phyloP scores from a whole-genome alignment of 2,113 vertebrate species.

The Enhydra lutris region DNA sequence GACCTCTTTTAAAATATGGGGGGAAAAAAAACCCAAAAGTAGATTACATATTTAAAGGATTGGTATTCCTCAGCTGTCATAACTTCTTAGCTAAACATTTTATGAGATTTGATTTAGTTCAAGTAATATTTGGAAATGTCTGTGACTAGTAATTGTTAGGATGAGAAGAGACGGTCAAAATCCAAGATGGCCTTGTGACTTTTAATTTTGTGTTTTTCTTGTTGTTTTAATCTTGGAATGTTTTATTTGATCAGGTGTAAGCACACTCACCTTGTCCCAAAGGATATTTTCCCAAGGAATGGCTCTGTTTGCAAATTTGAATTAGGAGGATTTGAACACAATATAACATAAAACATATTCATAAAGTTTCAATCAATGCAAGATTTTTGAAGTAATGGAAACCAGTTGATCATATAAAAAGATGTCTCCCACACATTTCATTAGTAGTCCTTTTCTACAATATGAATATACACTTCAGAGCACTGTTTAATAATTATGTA shows the following conservation, averaged over 20 bases:
- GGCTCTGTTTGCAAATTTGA: background rate
- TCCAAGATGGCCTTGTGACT: background rate
- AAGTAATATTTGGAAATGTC: slow-evolving; percentile 17
- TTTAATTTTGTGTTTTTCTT: background rate
- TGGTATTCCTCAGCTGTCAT: background rate
- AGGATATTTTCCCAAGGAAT: background rate
- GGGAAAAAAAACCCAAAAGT: background rate
- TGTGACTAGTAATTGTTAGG: background rate
- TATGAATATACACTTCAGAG: background rate
- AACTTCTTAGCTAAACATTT: slow-evolving; percentile 39
- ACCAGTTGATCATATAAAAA: background rate
- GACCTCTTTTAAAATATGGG: background rate
- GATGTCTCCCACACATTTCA: background rate
- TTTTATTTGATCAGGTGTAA: background rate
- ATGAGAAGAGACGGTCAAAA: background rate
- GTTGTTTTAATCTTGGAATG: background rate
- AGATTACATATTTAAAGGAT: background rate
- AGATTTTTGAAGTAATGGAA: background rate
- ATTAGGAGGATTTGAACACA: background rate
- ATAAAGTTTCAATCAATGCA: background rate
- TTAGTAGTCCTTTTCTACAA: background rate
- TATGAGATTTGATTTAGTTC: background rate
- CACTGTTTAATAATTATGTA: background rate
- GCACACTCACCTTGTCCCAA: background rate
- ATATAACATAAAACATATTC: background rate